Evolutionary conservation across 2,797 vertebrate genomes (phyloP), one percentile per base, ranked within the genome.

Genomic region (Acanthis flammea): DNA sequence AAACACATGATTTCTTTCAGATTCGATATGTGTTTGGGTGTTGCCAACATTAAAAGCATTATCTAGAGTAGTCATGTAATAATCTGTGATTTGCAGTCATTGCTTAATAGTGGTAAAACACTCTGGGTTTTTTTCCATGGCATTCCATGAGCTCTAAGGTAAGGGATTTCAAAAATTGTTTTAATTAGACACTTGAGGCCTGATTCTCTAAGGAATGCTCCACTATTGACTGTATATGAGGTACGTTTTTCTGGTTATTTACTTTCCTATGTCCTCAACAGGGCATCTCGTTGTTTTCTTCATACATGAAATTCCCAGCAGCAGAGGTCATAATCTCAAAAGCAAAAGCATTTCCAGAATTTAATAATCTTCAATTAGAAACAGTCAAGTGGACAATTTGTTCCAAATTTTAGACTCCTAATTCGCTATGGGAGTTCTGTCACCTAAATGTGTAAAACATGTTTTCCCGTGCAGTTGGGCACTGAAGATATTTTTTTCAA

Each of bases 291-390:
- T 51, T 73, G 18, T 75, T 94, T 27, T 53, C 41, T 54, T 86
- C 61, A 51, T 35, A 93, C 79, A 88, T 48, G 2, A 94, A 74
- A 48, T 55, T 90, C 42, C 77, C 39, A 79, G 73, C n/a, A 88
- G 42, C n/a, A 71, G 30, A 88, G 28, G 28, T 89, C 50, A 73
- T 75, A 57, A 81, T 88, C 78, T 92, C 65, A 70, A 91, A 94
- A 91, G 58, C 37, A 86, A 77, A 95, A 89, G 16, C 35, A 81
- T 74, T 89, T 80, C 53, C 70, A 81, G 58, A 96, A 50, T 54
- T 60, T 37, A 90, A 68, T 77, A 66, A 80, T 67, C 42, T 90
- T 84, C 31, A 58, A 30, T 72, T 77, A 79, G 44, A 90, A 93
- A 78, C 23, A 75, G 53, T 51, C 21, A 67, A 77, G 33, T 60